These are phyloP conservation scores for Furcifer pardalis DNA, from an alignment of 2,797 vertebrate species.

Conservation along the genomic window DNA sequence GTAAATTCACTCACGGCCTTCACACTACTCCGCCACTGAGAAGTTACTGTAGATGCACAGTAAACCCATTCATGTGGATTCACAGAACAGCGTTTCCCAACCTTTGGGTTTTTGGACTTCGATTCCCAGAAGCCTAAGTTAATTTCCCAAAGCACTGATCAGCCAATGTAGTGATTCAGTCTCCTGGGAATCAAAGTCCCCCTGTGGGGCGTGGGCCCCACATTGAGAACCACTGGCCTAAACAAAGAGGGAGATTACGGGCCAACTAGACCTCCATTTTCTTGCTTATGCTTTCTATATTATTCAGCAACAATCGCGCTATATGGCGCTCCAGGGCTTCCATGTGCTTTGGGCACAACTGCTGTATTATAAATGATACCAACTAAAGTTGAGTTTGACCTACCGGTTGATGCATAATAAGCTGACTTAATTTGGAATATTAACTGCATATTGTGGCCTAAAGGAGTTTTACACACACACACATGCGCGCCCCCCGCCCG, in stretches of 20 bases:
- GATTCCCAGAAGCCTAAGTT: too few species aligned
- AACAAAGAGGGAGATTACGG: neutral
- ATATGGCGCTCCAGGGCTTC: slow-evolving; percentile 74
- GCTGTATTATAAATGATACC: slow-evolving; percentile 92
- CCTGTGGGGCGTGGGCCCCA: too few species aligned
- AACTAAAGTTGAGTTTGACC: slow-evolving; percentile 96
- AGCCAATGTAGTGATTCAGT: too few species aligned
- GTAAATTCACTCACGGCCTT: too few species aligned
- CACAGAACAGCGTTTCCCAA: too few species aligned
- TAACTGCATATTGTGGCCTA: slow-evolving; percentile 89
- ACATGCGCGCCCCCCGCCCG: slow-evolving; percentile 53
- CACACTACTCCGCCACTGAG: too few species aligned
- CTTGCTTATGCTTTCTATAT: neutral
- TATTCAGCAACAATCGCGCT: slow-evolving; percentile 74
- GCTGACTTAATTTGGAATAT: slow-evolving; percentile 91
- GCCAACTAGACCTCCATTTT: neutral
- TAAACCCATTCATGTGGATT: too few species aligned
- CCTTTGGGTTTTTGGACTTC: too few species aligned
- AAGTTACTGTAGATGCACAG: too few species aligned
- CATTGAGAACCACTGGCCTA: too few species aligned
- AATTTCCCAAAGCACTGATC: too few species aligned
- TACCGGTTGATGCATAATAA: slow-evolving; percentile 94
- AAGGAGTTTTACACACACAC: slow-evolving; percentile 80
- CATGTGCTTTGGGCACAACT: slow-evolving; percentile 88
- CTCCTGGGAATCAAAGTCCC: too few species aligned